A percentile compares a stretch with the other conserved stretches of the same genome.
Evolutionary conservation across 2,797 vertebrate genomes (phyloP).

Genomic region (Chaenodraco wilsoni): DNA sequence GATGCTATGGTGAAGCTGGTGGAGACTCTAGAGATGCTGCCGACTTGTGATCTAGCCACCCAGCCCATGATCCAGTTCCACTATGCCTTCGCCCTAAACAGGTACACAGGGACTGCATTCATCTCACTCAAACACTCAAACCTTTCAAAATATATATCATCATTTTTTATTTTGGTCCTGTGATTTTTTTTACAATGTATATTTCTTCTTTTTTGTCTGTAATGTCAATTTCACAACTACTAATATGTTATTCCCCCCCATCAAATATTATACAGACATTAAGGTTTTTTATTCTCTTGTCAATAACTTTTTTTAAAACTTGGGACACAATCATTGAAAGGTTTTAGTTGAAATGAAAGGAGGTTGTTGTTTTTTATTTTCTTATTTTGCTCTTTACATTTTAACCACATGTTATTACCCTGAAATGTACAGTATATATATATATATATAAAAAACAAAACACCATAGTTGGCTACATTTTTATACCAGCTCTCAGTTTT

Average conservation of each 20-base stretch:
- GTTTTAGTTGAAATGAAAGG: not conserved
- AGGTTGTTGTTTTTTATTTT: not conserved
- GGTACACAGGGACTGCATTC: conserved; percentile 76
- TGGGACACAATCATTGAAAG: not conserved
- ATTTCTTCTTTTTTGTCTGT: no score
- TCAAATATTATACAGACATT: not conserved
- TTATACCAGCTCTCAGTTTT: not conserved
- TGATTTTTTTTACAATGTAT: no score
- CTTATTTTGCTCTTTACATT: not conserved
- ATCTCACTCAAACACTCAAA: not conserved
- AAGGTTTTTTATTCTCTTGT: not conserved
- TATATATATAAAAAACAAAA: not conserved
- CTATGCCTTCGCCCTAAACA: conserved; percentile 95
- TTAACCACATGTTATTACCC: not conserved
- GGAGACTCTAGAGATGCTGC: conserved; percentile 94
- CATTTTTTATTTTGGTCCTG: no score
- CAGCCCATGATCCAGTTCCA: conserved; percentile 97
- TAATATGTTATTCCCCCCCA: not conserved
- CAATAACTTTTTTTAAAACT: not conserved
- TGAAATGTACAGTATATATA: not conserved
- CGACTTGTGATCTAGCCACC: conserved; percentile 92
- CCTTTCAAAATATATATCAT: no score
- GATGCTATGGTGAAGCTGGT: conserved; percentile 97
- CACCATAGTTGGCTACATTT: no score
- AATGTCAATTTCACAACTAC: not conserved